Conservation (phyloP, 2,888 invertebrate species). For the Trachelus iudaicus region DNA sequence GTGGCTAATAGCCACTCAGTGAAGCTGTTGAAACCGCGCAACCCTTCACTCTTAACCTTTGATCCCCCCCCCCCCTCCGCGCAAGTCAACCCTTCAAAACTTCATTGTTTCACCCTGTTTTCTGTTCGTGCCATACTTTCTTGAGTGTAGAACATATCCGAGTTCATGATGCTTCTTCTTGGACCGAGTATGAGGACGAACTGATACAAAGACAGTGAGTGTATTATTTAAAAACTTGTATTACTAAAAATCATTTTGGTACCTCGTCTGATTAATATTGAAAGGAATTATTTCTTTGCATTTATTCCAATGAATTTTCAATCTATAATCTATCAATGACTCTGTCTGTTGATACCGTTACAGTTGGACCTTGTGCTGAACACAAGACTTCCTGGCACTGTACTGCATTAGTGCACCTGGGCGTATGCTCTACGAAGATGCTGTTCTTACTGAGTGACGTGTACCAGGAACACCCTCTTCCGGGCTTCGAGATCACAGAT, state of each 20-base stretch:
- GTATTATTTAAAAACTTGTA: background rate
- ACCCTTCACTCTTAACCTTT: constrained; percentile 59
- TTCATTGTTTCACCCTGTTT: constrained; percentile 53
- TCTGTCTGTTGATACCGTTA: background rate
- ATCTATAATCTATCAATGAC: background rate
- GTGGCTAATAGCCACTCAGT: constrained; percentile 63
- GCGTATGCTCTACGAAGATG: background rate
- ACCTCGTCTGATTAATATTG: background rate
- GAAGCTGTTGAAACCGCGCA: constrained; percentile 56
- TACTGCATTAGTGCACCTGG: background rate
- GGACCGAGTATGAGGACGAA: background rate
- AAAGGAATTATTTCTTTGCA: background rate
- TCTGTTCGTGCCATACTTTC: constrained; percentile 22
- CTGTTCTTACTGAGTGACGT: background rate
- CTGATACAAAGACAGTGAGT: background rate
- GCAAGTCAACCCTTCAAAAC: constrained; percentile 56
- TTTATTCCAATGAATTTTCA: background rate
- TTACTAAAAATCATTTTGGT: background rate
- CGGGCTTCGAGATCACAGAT: background rate
- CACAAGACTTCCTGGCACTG: background rate
- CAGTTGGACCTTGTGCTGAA: background rate
- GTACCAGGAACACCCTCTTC: background rate
- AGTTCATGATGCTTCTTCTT: background rate
- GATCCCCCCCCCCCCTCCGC: constrained; percentile 56
- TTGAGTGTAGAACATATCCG: background rate